Base-by-base conservation (phyloP, 1,140 invertebrate genomes). In the Elymnias hypermnestra region DNA sequence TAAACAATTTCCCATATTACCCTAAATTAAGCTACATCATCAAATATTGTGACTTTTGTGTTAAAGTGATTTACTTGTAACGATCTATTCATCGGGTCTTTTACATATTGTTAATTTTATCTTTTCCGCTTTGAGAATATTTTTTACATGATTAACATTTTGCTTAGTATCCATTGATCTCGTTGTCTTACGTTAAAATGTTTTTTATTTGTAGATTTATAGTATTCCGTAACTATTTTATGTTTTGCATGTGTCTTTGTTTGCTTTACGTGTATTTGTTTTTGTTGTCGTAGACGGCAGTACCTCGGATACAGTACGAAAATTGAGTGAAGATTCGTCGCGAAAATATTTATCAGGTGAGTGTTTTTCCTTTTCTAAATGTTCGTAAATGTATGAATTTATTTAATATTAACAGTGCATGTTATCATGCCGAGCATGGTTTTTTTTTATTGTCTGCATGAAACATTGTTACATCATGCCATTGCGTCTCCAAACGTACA, bases 281-380 rank as follows among this genome's bases (percentile, higher is more conserved):
- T 82, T 83, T 77, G 69, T 76, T 86, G 66, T 82, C 70, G 57
- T 83, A 87, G 86, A 87, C 83, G 77, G 83, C 72, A 77, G 83
- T 37, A 67, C 79, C 7, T 64, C 77, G 53, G 85, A 87, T 55
- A 63, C 81, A 31, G 59, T 71, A 56, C 73, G 84, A 66, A 87
- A 85, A 58, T 67, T 76, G 47, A 87, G 84, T 63, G 84, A 86
- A 65, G 86, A 87, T 59, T 84, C 73, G 38, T 86, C 84, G 45
- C 71, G 84, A 81, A 87, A 87, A 77, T 81, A 84, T 64, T 73
- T 87, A 55, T 85, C 86, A 75, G 86, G 86, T 87, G 55, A 72
- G 84, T 73, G 52, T 53, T 37, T 44, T 54, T 35, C 42, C 38
- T 15, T 14, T 36, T 19, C 1, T 36, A 36, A 26, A 3, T 7